A percentile compares a stretch with the other conserved stretches of the same genome.
Evolutionary conservation across 1,140 invertebrate species (phyloP).

Genomic region (Heliconius himera): DNA sequence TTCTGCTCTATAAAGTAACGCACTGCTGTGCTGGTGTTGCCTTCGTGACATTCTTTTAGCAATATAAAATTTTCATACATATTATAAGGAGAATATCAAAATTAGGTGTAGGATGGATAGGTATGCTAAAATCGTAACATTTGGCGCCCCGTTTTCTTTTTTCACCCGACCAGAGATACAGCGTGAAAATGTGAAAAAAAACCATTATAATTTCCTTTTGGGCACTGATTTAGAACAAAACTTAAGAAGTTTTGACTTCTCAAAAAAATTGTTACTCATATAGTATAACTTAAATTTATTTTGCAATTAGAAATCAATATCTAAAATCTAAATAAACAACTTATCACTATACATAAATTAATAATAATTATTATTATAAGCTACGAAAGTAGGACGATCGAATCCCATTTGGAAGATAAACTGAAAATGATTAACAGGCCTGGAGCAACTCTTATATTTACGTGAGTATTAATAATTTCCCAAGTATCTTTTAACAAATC

Average conservation of each 20-base stretch:
- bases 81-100: not conserved
- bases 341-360: no score
- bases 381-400: not conserved
- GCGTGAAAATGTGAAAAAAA: no score
- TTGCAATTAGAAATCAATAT: not conserved
- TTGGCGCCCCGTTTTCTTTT: no score
- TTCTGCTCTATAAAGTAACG: constrained; percentile 2
- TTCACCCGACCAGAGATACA: no score
- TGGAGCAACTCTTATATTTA: not conserved
- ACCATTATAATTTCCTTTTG: no score
- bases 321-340: not conserved
- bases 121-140: no score
- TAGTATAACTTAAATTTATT: not conserved
- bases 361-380: no score
- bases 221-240: no score
- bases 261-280: no score
- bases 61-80: not conserved
- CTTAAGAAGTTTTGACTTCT: no score
- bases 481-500: constrained; percentile 26
- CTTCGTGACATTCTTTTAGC: not conserved
- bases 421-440: not conserved
- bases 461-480: constrained; percentile 22
- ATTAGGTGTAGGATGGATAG: no score
- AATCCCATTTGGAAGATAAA: not conserved
- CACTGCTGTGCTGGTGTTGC: not conserved